Conservation (phyloP, 2,113 vertebrate species). For the Passer montanus region DNA sequence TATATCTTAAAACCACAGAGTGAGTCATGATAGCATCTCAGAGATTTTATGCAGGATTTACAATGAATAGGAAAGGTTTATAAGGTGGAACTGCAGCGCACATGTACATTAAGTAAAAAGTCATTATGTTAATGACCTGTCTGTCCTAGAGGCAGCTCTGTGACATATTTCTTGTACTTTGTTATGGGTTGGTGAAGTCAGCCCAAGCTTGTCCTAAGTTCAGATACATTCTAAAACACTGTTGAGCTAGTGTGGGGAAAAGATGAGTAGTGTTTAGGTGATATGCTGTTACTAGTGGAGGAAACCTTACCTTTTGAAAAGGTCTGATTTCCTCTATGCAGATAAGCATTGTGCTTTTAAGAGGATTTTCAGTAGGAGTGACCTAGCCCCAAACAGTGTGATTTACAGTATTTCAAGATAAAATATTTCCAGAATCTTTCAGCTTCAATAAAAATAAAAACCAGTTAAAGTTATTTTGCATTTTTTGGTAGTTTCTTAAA, state of each 20-base stretch:
- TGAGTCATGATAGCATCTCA: background rate
- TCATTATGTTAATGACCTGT: background rate
- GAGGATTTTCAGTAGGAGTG: background rate
- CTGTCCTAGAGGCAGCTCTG: background rate
- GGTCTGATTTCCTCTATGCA: background rate
- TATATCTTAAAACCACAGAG: background rate
- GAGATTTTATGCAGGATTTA: background rate
- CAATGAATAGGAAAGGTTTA: background rate
- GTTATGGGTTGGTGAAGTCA: background rate
- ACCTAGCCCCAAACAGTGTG: background rate
- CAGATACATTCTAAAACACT: background rate
- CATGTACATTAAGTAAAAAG: background rate
- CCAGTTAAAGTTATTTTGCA: background rate
- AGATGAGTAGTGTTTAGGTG: background rate
- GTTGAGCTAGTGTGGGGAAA: background rate
- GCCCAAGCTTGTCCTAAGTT: background rate
- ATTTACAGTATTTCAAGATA: background rate
- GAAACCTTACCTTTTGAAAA: background rate
- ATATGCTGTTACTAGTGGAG: background rate
- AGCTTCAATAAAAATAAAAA: background rate
- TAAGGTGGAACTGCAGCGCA: background rate
- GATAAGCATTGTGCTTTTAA: background rate
- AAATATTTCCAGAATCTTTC: background rate
- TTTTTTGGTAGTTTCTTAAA: background rate
- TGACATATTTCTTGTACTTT: background rate